Base-by-base conservation (phyloP, 2,113 vertebrate genomes). In the Dasyprocta punctata region DNA sequence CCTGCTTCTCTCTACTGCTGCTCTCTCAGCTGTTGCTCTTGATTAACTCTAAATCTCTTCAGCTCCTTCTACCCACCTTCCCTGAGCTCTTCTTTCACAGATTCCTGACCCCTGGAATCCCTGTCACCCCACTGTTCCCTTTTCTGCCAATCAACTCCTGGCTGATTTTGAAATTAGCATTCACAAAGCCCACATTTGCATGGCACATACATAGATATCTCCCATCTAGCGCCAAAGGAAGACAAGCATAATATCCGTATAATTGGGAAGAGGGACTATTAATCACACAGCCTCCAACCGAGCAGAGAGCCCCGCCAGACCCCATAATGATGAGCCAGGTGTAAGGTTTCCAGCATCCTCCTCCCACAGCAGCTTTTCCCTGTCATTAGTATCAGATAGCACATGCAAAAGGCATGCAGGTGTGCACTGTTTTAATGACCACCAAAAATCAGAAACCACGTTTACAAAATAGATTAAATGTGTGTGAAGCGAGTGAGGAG, bases 81-180 rank as follows among this genome's bases (percentile, higher is more conserved):
- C 36, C 36, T 89, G 73, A 88, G 60, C 58, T 56, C 97, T 93
- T 77, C 30, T 90, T 93, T 97, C 90, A 87, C 61, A 86, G 69
- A 84, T 80, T 91, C 90, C 92, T 95, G 82, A 96, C 82, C 85
- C 77, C 61, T 22, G 67, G 91, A 85, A 89, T 2, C 71, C 85
- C 73, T 96, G 71, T 96, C 90, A 89, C 54, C 44, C 81, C 0
- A 1, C 86, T 92, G 90, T 84, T 97, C 61, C 0, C 22, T 87
- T 98, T 97, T 97, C 93, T 97, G 96, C 88, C 96, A 96, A 86
- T 98, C 97, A 97, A 61, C 82, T 82, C n/a, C 54, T 95, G 54
- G 71, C 81, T 88, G 81, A 67, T 96, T 97, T 89, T 92, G 80
- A 95, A 95, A 97, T 96, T 95, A 97, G 94, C 88, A 91, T 94